A percentile compares a stretch with the other conserved stretches of the same genome.
phyloP scores from a whole-genome alignment of 2,797 vertebrate species.

The Thamnophis elegans region DNA sequence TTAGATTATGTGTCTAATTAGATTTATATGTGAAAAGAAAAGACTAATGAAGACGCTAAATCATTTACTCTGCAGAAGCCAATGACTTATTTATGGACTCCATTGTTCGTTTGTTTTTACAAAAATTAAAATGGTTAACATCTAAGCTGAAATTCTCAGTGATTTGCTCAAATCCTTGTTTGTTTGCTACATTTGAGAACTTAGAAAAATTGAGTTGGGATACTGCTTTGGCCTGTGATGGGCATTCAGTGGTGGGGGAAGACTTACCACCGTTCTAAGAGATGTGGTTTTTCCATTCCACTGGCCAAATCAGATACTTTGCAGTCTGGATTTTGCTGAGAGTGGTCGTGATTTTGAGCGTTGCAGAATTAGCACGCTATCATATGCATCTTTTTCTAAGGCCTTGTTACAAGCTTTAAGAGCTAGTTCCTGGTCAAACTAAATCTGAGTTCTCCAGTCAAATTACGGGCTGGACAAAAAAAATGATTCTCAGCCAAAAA shows the following conservation, averaged over 20 bases:
- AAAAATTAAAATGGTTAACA: constrained; percentile 4
- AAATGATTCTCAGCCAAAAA: too few species aligned
- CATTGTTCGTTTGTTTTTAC: constrained; percentile 18
- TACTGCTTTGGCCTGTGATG: neutral
- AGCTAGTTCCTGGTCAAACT: neutral
- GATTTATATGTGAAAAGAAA: neutral
- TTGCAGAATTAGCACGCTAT: neutral
- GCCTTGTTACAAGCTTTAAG: neutral
- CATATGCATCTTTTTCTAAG: neutral
- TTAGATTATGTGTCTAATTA: neutral
- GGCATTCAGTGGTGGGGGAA: too few species aligned
- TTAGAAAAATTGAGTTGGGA: neutral
- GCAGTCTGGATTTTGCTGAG: neutral
- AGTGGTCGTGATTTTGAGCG: neutral
- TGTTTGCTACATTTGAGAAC: rapidly evolving
- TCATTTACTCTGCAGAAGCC: constrained; percentile 6
- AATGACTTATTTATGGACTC: constrained; percentile 13
- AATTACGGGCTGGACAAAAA: neutral
- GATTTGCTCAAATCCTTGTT: neutral
- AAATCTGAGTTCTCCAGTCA: neutral
- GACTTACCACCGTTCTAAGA: neutral
- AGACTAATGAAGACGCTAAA: neutral
- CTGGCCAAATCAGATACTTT: too few species aligned
- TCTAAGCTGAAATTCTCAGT: neutral
- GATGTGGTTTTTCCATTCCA: neutral